Evolutionary conservation across 2,113 vertebrate genomes (phyloP).

Genomic region (Cnemophilus loriae): DNA sequence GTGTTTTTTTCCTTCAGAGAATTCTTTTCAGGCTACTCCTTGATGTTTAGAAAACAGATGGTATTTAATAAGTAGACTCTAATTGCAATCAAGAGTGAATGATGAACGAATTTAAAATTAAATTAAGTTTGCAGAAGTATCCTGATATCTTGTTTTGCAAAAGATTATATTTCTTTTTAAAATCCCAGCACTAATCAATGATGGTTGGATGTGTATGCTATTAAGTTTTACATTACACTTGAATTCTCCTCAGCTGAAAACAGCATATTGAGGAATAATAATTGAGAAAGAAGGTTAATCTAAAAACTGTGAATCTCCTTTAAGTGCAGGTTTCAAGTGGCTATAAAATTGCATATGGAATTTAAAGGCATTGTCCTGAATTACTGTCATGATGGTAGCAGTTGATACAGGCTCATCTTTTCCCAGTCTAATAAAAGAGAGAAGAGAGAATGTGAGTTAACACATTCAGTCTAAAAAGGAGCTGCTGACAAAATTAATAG

Average conservation of each 20-base stretch:
- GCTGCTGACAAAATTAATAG: not conserved
- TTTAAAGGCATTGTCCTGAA: not conserved
- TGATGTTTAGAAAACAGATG: slow-evolving; percentile 62
- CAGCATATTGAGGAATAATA: not conserved
- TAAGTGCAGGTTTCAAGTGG: not conserved
- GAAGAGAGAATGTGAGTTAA: not conserved
- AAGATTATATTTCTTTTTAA: slow-evolving; percentile 36
- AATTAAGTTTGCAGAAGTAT: slow-evolving; percentile 58
- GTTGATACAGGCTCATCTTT: not conserved
- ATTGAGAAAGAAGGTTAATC: not conserved
- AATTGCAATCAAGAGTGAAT: slow-evolving; percentile 59
- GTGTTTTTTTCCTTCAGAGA: not conserved
- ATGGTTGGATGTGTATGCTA: not conserved
- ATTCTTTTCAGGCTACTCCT: slow-evolving; percentile 42
- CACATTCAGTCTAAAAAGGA: not conserved
- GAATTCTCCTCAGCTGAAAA: not conserved
- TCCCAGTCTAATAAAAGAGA: not conserved
- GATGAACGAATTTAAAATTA: slow-evolving; percentile 69
- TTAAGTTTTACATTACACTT: not conserved
- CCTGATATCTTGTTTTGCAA: slow-evolving; percentile 48
- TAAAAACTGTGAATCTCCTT: not conserved
- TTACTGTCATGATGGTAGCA: not conserved
- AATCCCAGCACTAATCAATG: slow-evolving; percentile 40
- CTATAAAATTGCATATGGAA: not conserved
- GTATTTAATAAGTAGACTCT: slow-evolving; percentile 58